Percentiles rank a stretch among this genome's conserved stretches.
Conservation (phyloP, 2,888 invertebrate genomes). For the Dascillus cervinus region DNA sequence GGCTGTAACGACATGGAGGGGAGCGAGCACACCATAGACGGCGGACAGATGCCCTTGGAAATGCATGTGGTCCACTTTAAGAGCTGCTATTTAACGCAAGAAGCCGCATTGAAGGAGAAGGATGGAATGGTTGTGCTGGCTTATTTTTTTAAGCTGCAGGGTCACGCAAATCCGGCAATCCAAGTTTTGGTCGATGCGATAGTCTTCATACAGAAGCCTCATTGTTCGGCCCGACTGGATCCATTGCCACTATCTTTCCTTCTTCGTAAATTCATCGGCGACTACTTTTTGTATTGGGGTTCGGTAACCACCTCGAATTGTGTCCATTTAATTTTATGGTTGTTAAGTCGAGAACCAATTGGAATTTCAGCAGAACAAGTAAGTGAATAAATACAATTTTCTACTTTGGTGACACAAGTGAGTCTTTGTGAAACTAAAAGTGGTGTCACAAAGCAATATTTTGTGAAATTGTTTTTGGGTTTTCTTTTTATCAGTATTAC, state of each 20-base stretch:
- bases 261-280: constrained; percentile 49
- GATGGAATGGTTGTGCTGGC: constrained; percentile 52
- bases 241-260: constrained; percentile 47
- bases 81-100: constrained; percentile 52
- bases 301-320: constrained; percentile 43
- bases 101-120: constrained; percentile 50
- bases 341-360: constrained; percentile 51
- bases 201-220: constrained; percentile 44
- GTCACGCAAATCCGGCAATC: constrained; percentile 42
- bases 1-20: constrained; percentile 53
- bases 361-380: constrained; percentile 55
- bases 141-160: constrained; percentile 53
- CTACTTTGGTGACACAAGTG: too few relatives aligned
- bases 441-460: too few relatives aligned
- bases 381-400: not conserved
- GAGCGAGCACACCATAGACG: constrained; percentile 58
- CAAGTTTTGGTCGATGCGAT: constrained; percentile 45
- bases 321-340: constrained; percentile 50
- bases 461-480: too few relatives aligned
- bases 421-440: too few relatives aligned
- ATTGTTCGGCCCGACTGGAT: constrained; percentile 45
- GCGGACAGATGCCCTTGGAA: constrained; percentile 50
- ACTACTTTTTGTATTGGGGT: constrained; percentile 62
- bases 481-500: not conserved
- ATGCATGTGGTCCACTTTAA: constrained; percentile 56